Base-by-base conservation (phyloP, 1,140 invertebrate species). In the Drosophila navojoa region DNA sequence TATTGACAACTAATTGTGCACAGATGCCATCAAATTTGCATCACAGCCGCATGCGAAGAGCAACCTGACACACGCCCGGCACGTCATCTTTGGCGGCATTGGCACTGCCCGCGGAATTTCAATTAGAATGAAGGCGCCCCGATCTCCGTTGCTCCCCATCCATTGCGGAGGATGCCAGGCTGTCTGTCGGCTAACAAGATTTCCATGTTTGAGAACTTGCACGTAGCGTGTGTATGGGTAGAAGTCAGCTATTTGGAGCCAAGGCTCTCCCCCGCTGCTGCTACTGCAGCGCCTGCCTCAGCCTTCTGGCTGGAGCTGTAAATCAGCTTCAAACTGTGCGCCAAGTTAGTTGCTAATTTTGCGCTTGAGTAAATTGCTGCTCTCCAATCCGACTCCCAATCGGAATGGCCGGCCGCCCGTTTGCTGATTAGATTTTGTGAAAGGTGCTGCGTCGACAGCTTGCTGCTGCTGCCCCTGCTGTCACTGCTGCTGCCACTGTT, bases 361-460 rank as follows among this genome's bases (percentile, higher is more conserved):
- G 47, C 79, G 79, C 79, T 84, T 89, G 82, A 77, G 72, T 87
- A 89, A 89, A 87, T 89, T 89, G 82, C 76, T 89, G 53, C 75
- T 68, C 79, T 84, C 76, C 71, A 76, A 72, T 85, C 64, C 81
- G 54, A 52, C 60, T 72, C 47, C 62, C 47, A 67, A 60, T 72
- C 57, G 57, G 25, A 55, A 54, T 66, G 61, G 40, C 61, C 40
- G 35, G 53, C 62, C 74, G 32, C 55, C 76, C 66, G 71, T 77
- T 66, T 82, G 84, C 82, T 87, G 84, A 87, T 89, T 87, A 87
- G 84, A 87, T 87, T 87, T 87, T 84, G 76, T 86, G 81, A 86
- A 86, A 86, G 81, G 81, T 70, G 79, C 74, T 77, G 74, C 55
- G 66, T 38, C 53, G 76, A 58, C 58, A 68, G 40, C 54, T 32